These are phyloP conservation scores for Sebastes oblongus DNA, from an alignment of 2,797 vertebrate species.

Conservation along the genomic window DNA sequence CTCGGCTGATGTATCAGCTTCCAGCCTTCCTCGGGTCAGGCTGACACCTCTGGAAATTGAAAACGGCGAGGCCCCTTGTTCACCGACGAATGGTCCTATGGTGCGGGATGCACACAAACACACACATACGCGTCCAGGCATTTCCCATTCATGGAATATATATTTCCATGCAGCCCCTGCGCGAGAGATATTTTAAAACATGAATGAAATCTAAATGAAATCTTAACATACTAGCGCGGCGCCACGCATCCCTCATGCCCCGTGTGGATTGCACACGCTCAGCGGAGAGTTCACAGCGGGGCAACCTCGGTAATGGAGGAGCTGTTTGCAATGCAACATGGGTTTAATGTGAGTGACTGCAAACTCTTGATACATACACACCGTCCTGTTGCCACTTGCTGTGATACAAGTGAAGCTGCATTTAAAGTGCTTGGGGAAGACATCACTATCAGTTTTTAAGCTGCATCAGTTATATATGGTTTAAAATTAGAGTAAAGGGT, in stretches of 20 bases:
- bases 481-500: neutral
- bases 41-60: conserved; percentile 81
- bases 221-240: conserved; percentile 66
- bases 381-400: conserved; percentile 19
- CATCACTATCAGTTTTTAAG: neutral
- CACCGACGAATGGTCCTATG: conserved; percentile 58
- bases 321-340: conserved; percentile 52
- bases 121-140: conserved; percentile 26
- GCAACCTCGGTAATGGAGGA: conserved; percentile 57
- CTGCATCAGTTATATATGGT: conserved; percentile 71
- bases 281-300: conserved; percentile 50
- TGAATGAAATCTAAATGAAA: conserved; percentile 84
- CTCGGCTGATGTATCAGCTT: conserved; percentile 70
- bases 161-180: conserved; percentile 50
- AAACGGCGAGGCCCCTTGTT: conserved; percentile 74
- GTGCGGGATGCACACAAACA: conserved; percentile 42
- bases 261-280: conserved; percentile 35
- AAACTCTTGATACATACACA: conserved; percentile 32
- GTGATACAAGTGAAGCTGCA: conserved; percentile 11
- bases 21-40: conserved; percentile 55
- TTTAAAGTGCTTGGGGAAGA: neutral
- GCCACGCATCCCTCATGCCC: conserved; percentile 35
- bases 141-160: conserved; percentile 77
- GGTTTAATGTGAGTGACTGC: conserved; percentile 41
- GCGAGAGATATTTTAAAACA: conserved; percentile 71